Evolutionary conservation across 2,797 vertebrate species (phyloP).

Genomic region (Atherinosoma microstoma): DNA sequence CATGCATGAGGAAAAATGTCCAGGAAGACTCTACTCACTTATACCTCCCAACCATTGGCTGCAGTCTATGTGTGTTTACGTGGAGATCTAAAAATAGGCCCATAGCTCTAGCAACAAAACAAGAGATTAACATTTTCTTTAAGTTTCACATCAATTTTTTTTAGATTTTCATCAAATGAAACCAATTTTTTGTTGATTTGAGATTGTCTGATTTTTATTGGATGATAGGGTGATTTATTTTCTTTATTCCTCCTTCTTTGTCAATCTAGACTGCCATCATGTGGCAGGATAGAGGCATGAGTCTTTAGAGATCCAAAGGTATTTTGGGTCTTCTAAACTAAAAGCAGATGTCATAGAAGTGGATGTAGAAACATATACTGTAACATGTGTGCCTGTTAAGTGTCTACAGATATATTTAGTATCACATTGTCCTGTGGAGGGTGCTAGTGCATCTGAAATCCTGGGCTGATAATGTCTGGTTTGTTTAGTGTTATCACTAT

Average conservation of each 20-base stretch:
- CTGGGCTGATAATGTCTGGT: not conserved
- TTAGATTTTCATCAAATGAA: not conserved
- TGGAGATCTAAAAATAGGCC: not conserved
- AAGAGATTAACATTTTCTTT: not conserved
- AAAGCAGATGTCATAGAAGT: not conserved
- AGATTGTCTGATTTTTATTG: not conserved
- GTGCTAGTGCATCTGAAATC: slow-evolving; percentile 62
- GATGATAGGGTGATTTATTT: not conserved
- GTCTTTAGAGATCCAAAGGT: not conserved
- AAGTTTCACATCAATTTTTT: not conserved
- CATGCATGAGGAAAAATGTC: not conserved
- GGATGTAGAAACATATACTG: not conserved
- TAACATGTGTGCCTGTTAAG: not conserved
- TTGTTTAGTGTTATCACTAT: not conserved
- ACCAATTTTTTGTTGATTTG: not conserved
- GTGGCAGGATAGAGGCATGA: slow-evolving; percentile 39
- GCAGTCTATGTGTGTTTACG: not conserved
- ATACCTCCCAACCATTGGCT: not conserved
- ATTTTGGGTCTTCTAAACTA: not conserved
- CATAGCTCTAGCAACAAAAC: not conserved
- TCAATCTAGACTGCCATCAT: slow-evolving; percentile 54
- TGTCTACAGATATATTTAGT: not conserved
- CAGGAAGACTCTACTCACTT: not conserved
- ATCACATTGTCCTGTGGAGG: slow-evolving; percentile 64
- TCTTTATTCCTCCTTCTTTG: not conserved